Base-by-base conservation (phyloP, 2,888 invertebrate species). In the Synergus itoensis region DNA sequence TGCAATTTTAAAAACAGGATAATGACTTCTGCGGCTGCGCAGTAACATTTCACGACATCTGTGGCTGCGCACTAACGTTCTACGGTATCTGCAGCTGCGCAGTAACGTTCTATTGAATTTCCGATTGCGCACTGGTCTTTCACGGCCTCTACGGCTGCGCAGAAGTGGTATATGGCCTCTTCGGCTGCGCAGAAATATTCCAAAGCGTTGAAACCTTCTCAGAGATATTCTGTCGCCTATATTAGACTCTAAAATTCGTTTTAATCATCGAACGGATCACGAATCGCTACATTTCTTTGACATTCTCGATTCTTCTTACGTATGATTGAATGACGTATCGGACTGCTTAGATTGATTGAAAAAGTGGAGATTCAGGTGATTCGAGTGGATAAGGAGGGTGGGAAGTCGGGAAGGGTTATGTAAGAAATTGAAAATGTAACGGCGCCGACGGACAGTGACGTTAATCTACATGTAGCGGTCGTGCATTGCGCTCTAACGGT, bases 401-500 rank as follows among this genome's bases (percentile, higher is more conserved):
- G 53, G 73, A 73, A 73, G 18, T 48, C 11, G 11, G n/a, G 7
- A n/a, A 11, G 16, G 36, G 73, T 73, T 53, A 73, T 73, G 73
- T 53, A 57, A 73, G 53, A 73, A 73, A 53, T 67, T 77, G 41
- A 48, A 67, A 77, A 78, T 78, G 67, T 69, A 69, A 78, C 69
- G 67, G 78, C 67, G 45, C 45, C 40, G 62, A 69, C 43, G 67
- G 77, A 48, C 36, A 48, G 64, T 63, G 63, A 77, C 48, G 48
- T 53, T 40, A 73, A 69, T 78, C 21, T 78, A 45, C 57, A 78
- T 60, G 57, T 57, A 60, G 78, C 78, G 69, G 78, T 78, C 57
- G 60, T 53, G 43, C 60, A 69, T 40, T 73, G 78, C 60, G 78
- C 78, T 63, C 63, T 75, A 78, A 78, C 79, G 76, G 79, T 81